Evolutionary conservation across 2,797 vertebrate genomes (phyloP).

Genomic region (Pelobates cultripes): DNA sequence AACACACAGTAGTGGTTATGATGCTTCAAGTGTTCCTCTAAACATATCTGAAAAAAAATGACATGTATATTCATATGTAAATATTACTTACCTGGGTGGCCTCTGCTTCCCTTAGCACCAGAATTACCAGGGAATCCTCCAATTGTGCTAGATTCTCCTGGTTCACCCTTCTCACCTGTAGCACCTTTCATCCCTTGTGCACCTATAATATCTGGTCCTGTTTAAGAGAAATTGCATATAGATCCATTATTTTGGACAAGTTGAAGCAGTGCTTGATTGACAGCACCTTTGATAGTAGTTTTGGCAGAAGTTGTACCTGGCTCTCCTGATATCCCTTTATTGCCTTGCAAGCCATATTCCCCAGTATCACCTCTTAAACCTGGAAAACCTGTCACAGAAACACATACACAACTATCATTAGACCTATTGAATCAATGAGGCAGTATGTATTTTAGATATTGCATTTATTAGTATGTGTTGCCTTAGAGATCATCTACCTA

Average conservation of each 20-base stretch:
- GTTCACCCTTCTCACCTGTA: conserved; percentile 81
- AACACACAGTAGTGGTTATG: no score
- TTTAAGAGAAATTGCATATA: background rate
- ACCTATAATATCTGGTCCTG: conserved; percentile 82
- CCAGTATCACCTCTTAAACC: conserved; percentile 85
- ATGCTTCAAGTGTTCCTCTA: no score
- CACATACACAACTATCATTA: background rate
- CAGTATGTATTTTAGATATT: no score
- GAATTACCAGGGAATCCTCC: conserved; percentile 73
- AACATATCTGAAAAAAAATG: no score
- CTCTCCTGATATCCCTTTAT: conserved; percentile 81
- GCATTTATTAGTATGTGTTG: no score
- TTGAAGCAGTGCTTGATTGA: no score
- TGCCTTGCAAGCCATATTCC: conserved; percentile 86
- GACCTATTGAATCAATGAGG: no score
- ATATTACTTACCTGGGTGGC: conserved; percentile 77
- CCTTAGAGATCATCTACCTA: no score
- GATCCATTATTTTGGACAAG: background rate
- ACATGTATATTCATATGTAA: no score
- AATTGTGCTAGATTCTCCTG: conserved; percentile 76
- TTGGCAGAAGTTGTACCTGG: conserved; percentile 73
- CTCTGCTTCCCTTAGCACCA: conserved; percentile 82
- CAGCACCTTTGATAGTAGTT: no score
- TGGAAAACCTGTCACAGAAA: conserved; percentile 76
- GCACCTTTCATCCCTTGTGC: conserved; percentile 76